Evolutionary conservation across 2,113 vertebrate genomes (phyloP), one percentile per base, ranked within the genome.

Genomic region (Eurystomus gularis): DNA sequence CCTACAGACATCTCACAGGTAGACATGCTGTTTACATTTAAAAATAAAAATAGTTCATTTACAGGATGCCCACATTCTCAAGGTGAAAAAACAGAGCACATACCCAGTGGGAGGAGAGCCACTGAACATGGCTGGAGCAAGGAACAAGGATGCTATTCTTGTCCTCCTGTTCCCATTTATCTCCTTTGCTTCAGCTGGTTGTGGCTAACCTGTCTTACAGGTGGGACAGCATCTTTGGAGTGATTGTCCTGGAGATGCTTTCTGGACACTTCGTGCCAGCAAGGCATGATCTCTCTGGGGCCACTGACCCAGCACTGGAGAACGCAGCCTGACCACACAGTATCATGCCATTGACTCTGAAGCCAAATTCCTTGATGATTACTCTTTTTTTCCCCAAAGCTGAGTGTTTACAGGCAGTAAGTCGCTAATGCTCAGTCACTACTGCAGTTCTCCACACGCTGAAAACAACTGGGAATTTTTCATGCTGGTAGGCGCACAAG

Each of bases 281-380:
- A 84, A 64, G 39, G 35, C 70, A 46, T 49, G 42, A 19, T 62
- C 10, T 70, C 46, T 92, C 55, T 3, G 3, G 48, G 42, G 19
- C 21, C 48, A 35, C 37, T 88, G n/a, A 79, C 29, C 37, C 9
- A 2, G 65, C 37, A 65, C 5, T 62, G 51, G 42, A 68, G 65
- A 86, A 71, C 7, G 10, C 26, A 90, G 29, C 33, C 49, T 91
- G 83, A 83, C 77, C 69, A 86, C 65, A 68, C 29, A 71, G 39
- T 40, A 48, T 66, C 71, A 52, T 35, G 71, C 58, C 54, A 29
- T 39, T 75, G 69, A 57, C 39, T 94, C 40, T 69, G 72, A 89
- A 95, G 77, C 31, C 71, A 83, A 73, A 96, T 90, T 94, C 80
- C 55, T 94, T 60, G 35, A 29, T 44, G 64, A 66, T 94, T 95